Evolutionary conservation across 1,140 invertebrate species (phyloP).

Genomic region (Euschistus heros): DNA sequence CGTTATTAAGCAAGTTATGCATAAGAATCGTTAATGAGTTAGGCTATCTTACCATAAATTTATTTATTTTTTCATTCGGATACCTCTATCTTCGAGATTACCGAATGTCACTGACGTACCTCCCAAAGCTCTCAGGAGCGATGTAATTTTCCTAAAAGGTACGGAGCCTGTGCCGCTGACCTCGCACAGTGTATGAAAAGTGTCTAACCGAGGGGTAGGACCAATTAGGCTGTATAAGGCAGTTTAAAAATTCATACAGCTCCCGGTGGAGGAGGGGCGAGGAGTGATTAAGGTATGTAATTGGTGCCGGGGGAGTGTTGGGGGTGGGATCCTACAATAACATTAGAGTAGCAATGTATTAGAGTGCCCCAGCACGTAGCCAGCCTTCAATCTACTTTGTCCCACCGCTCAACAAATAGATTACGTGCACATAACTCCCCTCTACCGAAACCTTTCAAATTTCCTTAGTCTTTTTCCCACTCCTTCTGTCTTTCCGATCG

Average conservation of each 20-base stretch:
- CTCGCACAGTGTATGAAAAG: too few relatives aligned
- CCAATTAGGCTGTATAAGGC: background rate
- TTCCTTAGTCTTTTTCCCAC: slow-evolving; percentile 10
- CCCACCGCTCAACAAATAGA: slow-evolving; percentile 22
- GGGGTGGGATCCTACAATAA: slow-evolving; percentile 21
- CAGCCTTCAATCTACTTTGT: slow-evolving; percentile 22
- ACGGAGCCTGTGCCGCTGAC: too few relatives aligned
- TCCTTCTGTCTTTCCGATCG: background rate
- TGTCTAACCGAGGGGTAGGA: background rate
- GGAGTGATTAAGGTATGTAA: slow-evolving; percentile 22
- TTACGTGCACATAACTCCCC: slow-evolving; percentile 32
- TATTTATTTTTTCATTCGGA: too few relatives aligned
- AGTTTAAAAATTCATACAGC: slow-evolving; percentile 16
- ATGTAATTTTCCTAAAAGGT: too few relatives aligned
- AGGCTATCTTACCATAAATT: too few relatives aligned
- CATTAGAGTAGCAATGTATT: slow-evolving; percentile 23
- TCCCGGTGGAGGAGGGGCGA: background rate
- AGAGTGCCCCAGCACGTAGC: slow-evolving; percentile 19
- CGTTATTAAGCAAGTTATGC: too few relatives aligned
- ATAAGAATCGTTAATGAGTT: too few relatives aligned
- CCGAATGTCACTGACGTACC: too few relatives aligned
- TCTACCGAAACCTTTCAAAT: slow-evolving; percentile 28
- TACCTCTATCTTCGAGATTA: too few relatives aligned
- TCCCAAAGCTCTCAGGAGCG: too few relatives aligned
- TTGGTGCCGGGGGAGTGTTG: slow-evolving; percentile 6